Percentiles rank a stretch among this genome's conserved stretches.
Conservation (phyloP, 2,797 vertebrate genomes). For the Peromyscus eremicus region DNA sequence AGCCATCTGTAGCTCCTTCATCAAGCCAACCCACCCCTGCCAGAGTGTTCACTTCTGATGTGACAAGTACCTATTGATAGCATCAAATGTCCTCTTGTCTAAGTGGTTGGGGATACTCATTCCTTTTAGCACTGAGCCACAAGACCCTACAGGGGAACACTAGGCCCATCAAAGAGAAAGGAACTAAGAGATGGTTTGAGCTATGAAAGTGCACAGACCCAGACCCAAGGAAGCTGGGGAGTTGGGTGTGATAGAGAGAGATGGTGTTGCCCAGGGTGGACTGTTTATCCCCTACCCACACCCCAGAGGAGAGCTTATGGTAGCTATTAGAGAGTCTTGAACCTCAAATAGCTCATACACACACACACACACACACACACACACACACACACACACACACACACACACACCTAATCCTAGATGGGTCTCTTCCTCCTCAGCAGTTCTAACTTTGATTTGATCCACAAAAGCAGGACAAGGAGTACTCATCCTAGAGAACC, state of each 20-base stretch:
- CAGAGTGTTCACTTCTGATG: fast-evolving
- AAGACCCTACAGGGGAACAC: not conserved
- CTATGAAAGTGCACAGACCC: not conserved
- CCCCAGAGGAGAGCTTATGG: not conserved
- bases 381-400: not conserved
- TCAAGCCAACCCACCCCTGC: not conserved
- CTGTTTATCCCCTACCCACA: not conserved
- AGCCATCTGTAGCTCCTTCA: not conserved
- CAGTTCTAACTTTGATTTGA: too few relatives aligned
- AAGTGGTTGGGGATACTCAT: not conserved
- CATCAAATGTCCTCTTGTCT: not conserved
- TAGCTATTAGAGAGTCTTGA: not conserved
- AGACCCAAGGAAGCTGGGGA: not conserved
- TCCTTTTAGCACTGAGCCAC: not conserved
- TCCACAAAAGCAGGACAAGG: not conserved
- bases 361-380: not conserved
- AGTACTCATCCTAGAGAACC: fast-evolving
- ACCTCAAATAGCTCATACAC: not conserved
- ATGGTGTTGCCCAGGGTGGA: not conserved
- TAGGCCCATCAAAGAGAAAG: not conserved
- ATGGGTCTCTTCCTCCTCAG: not conserved
- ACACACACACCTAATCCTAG: too few relatives aligned
- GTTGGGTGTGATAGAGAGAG: not conserved
- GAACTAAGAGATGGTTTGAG: not conserved
- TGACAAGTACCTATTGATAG: not conserved